Evolutionary conservation across 2,888 invertebrate genomes (phyloP).

Genomic region (Nephrotoma appendiculata): DNA sequence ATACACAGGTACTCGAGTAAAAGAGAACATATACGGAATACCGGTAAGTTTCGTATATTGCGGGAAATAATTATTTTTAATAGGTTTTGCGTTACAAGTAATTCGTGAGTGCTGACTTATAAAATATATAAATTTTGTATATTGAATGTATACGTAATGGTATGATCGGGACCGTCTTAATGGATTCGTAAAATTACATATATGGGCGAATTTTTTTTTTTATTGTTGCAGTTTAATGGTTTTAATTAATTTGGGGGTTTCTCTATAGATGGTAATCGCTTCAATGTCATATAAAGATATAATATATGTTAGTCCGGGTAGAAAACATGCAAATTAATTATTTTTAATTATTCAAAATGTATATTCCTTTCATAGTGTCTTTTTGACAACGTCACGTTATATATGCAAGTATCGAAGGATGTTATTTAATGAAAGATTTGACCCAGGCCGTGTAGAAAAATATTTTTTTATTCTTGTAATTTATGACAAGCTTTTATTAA

Average conservation of each 20-base stretch:
- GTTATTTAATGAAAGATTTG: background rate
- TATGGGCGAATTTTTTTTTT: background rate
- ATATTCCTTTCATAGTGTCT: background rate
- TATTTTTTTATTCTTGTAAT: background rate
- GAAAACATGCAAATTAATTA: background rate
- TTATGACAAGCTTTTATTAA: background rate
- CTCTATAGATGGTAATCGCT: background rate
- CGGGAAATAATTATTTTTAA: background rate
- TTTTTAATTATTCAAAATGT: background rate
- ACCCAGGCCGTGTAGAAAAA: background rate
- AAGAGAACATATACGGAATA: background rate
- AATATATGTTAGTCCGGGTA: background rate
- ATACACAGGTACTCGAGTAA: background rate
- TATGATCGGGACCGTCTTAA: background rate
- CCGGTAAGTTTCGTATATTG: background rate
- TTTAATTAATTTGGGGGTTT: background rate
- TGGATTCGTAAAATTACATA: background rate
- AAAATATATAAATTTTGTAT: background rate
- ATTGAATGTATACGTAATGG: background rate
- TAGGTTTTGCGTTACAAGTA: background rate
- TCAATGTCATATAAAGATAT: background rate
- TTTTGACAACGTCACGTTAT: background rate
- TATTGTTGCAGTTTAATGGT: background rate
- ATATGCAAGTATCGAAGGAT: background rate
- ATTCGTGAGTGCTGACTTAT: background rate